A percentile compares a stretch with the other conserved stretches of the same genome.
phyloP scores from a whole-genome alignment of 2,888 invertebrate species.

The Noctua pronuba region DNA sequence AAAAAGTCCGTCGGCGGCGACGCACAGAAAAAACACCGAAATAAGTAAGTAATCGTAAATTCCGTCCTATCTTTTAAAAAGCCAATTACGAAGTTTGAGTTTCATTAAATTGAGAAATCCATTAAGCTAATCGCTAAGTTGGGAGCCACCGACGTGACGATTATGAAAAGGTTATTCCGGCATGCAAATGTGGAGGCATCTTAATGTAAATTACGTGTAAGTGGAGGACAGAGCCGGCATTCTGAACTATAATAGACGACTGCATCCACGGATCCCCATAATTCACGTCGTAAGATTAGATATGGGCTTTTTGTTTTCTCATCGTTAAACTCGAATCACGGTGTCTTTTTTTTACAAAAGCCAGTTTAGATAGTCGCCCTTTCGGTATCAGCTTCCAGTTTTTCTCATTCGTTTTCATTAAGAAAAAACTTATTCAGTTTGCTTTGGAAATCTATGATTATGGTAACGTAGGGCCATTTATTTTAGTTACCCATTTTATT shows the following conservation, averaged over 20 bases:
- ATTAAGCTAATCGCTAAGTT: slow-evolving; percentile 87
- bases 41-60: slow-evolving; percentile 78
- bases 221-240: slow-evolving; percentile 81
- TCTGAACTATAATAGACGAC: slow-evolving; percentile 79
- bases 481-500: slow-evolving; percentile 90
- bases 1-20: slow-evolving; percentile 58
- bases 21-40: slow-evolving; percentile 63
- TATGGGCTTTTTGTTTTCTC: slow-evolving; percentile 80
- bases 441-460: slow-evolving; percentile 84
- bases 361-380: slow-evolving; percentile 72
- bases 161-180: slow-evolving; percentile 87
- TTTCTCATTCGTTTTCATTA: slow-evolving; percentile 84
- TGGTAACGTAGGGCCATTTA: slow-evolving; percentile 86
- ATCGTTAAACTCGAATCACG: slow-evolving; percentile 71
- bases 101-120: slow-evolving; percentile 88
- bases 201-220: slow-evolving; percentile 88
- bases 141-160: slow-evolving; percentile 85
- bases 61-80: slow-evolving; percentile 84
- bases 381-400: slow-evolving; percentile 75
- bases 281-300: slow-evolving; percentile 85
- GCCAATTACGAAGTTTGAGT: slow-evolving; percentile 85
- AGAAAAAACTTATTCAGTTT: slow-evolving; percentile 78
- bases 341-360: slow-evolving; percentile 66
- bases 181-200: slow-evolving; percentile 86
- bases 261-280: slow-evolving; percentile 80